phyloP scores from a whole-genome alignment of 2,797 vertebrate species.

The Discoglossus pictus region DNA sequence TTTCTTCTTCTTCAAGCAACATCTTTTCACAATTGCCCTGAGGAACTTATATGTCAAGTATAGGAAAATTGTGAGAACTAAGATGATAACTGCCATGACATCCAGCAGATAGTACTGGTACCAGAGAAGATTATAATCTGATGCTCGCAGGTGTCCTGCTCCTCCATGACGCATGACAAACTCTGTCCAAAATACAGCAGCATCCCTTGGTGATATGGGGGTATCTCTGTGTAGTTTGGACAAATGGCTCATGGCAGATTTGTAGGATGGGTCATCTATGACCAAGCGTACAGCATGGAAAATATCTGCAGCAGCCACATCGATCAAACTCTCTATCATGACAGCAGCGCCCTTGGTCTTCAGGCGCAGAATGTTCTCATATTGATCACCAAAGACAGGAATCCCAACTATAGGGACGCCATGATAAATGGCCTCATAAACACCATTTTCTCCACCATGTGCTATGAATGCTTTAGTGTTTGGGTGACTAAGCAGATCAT shows the following conservation, averaged over 20 bases:
- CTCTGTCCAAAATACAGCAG: conserved; percentile 67
- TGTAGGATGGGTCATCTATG: conserved; percentile 61
- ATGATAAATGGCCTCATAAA: conserved; percentile 66
- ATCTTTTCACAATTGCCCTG: not conserved
- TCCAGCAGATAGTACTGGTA: conserved; percentile 50
- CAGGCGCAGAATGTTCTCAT: conserved; percentile 66
- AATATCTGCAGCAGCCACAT: conserved; percentile 55
- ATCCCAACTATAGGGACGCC: conserved; percentile 67
- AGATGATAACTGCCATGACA: conserved; percentile 5
- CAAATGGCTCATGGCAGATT: conserved; percentile 58
- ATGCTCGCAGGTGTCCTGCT: conserved; percentile 56
- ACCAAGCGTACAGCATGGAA: conserved; percentile 53
- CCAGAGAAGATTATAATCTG: conserved; percentile 57
- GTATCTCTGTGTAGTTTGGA: conserved; percentile 62
- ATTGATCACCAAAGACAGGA: conserved; percentile 67
- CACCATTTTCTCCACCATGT: conserved; percentile 63
- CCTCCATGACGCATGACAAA: conserved; percentile 61
- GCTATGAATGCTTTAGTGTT: conserved; percentile 61
- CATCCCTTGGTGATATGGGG: conserved; percentile 58
- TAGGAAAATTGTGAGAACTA: not conserved
- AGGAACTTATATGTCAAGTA: conserved; percentile 5
- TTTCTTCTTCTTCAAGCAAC: not conserved
- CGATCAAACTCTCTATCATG: conserved; percentile 57
- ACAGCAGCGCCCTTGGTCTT: conserved; percentile 63
- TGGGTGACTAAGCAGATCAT: conserved; percentile 66